A percentile compares a stretch with the other conserved stretches of the same genome.
phyloP scores from a whole-genome alignment of 2,797 vertebrate species.

The Phalanger gymnotis region DNA sequence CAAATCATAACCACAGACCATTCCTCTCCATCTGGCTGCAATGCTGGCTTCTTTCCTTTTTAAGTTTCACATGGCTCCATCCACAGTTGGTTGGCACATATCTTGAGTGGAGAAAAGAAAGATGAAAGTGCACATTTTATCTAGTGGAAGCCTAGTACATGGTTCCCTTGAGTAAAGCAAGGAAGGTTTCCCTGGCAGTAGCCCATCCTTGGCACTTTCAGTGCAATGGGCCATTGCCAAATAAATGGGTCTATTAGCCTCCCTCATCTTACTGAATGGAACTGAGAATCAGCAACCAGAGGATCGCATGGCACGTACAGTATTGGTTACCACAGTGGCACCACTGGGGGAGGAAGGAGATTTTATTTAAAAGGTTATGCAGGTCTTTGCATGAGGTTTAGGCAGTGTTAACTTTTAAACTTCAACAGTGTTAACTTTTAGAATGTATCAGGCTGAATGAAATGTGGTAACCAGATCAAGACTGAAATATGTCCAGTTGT shows the following conservation, averaged over 20 bases:
- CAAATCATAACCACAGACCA: conserved; percentile 10
- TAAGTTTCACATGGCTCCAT: not conserved
- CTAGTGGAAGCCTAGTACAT: conserved; percentile 20
- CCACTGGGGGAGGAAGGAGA: conserved; percentile 21
- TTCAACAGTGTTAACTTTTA: conserved; percentile 31
- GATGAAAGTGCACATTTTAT: conserved; percentile 51
- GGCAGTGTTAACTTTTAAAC: conserved; percentile 46
- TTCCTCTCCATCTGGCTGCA: conserved; percentile 13
- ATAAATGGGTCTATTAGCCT: conserved; percentile 44
- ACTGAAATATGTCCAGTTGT: conserved; percentile 48
- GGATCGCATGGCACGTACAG: not conserved
- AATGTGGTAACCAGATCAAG: conserved; percentile 39
- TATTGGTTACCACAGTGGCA: not conserved
- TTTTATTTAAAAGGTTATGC: conserved; percentile 36
- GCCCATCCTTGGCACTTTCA: conserved; percentile 53
- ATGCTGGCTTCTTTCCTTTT: conserved; percentile 34
- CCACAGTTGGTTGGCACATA: conserved; percentile 34
- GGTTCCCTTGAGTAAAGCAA: conserved; percentile 50
- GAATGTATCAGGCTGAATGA: conserved; percentile 59
- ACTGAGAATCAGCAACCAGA: conserved; percentile 49
- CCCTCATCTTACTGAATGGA: conserved; percentile 58
- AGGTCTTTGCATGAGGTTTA: conserved; percentile 40
- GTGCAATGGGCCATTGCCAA: conserved; percentile 42
- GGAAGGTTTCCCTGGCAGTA: conserved; percentile 46
- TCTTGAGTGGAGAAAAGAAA: conserved; percentile 26